phyloP scores from a whole-genome alignment of 2,113 vertebrate species.

The Rhea pennata region DNA sequence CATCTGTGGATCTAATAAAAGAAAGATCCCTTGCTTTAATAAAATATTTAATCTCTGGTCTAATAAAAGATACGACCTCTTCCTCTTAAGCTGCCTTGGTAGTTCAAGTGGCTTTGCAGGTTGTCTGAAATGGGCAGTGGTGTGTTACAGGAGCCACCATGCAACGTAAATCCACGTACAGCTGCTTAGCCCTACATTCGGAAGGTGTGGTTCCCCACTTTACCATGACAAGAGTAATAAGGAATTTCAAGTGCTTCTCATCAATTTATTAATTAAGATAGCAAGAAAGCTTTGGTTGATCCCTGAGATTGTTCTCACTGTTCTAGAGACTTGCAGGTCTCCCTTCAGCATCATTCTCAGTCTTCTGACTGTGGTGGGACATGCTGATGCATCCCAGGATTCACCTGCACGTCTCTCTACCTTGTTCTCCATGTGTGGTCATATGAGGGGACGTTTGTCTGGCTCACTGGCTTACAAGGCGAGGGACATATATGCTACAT shows the following conservation, averaged over 20 bases:
- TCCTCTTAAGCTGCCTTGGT: not conserved
- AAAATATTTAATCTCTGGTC: not conserved
- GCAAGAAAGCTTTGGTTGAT: not conserved
- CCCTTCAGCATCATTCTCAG: not conserved
- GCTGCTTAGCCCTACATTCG: not conserved
- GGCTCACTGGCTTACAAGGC: not conserved
- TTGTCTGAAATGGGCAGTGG: not conserved
- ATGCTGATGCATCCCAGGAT: fast-evolving
- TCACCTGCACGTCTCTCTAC: not conserved
- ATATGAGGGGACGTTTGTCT: not conserved
- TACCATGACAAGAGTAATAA: not conserved
- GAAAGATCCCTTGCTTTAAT: not conserved
- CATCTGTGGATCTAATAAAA: conserved; percentile 22
- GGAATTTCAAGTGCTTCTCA: not conserved
- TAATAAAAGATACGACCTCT: conserved; percentile 19
- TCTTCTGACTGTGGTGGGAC: fast-evolving
- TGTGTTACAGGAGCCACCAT: not conserved
- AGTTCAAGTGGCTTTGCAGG: not conserved
- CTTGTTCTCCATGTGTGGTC: not conserved
- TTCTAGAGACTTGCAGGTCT: not conserved
- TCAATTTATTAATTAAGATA: not conserved
- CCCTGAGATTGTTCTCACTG: not conserved
- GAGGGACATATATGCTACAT: not conserved
- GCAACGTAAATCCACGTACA: not conserved
- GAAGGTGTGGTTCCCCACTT: not conserved